Percentiles rank a stretch among this genome's conserved stretches.
Conservation (phyloP, 2,113 vertebrate genomes). For the Silurus meridionalis region DNA sequence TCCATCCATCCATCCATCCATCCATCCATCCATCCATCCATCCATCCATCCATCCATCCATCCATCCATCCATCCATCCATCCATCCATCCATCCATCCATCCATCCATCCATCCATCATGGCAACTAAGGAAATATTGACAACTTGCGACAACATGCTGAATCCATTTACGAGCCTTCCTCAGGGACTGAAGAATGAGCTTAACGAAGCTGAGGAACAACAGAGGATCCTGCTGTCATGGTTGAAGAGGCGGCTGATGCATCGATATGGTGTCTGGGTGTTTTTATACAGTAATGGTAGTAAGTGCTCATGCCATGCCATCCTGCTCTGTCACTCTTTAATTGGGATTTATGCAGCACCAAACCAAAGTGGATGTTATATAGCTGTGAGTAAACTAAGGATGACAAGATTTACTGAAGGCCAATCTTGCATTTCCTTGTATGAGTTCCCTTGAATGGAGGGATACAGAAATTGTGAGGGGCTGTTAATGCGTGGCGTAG, state of each 20-base stretch:
- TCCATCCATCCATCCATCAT: constrained; percentile 33
- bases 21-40: too few relatives aligned
- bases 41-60: too few relatives aligned
- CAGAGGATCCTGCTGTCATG: constrained; percentile 13
- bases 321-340: constrained; percentile 35
- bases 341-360: constrained; percentile 48
- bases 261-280: not conserved
- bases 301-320: constrained; percentile 1
- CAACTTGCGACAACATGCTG: constrained; percentile 15
- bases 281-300: constrained; percentile 2
- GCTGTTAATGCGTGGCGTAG: not conserved
- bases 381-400: constrained; percentile 31
- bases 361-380: constrained; percentile 47
- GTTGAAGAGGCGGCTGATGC: constrained; percentile 24
- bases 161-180: constrained; percentile 22
- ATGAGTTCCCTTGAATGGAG: constrained; percentile 36
- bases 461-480: constrained; percentile 20
- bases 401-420: constrained; percentile 49
- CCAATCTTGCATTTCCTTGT: constrained; percentile 39
- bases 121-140: constrained; percentile 46
- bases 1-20: too few relatives aligned
- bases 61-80: too few relatives aligned
- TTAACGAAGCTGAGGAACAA: constrained; percentile 37
- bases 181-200: constrained; percentile 24
- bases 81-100: too few relatives aligned